Evolutionary conservation across 2,113 vertebrate genomes (phyloP).

Genomic region (Varanus komodoensis): DNA sequence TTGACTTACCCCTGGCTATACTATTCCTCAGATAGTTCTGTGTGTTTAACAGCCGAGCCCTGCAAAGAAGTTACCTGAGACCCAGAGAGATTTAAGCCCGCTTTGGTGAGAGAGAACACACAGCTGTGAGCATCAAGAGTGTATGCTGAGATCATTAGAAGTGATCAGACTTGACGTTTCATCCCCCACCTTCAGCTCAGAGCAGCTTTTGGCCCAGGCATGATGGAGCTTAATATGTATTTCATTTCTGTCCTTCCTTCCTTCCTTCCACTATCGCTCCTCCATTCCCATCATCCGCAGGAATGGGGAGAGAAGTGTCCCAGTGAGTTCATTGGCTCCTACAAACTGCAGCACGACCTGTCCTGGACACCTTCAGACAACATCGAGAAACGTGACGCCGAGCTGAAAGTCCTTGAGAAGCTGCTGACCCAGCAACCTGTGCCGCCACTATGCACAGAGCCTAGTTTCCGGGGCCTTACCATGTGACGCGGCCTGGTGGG

Average conservation of each 20-base stretch:
- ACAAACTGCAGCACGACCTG: constrained; percentile 94
- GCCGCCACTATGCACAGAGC: constrained; percentile 74
- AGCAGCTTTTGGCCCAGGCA: too few species aligned
- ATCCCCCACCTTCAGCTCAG: too few species aligned
- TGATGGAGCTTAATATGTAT: accelerated
- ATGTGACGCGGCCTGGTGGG: constrained; percentile 58
- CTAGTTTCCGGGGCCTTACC: constrained; percentile 84
- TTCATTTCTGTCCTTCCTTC: accelerated
- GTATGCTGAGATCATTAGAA: too few species aligned
- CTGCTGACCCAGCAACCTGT: constrained; percentile 84
- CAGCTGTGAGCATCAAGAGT: too few species aligned
- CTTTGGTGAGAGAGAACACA: too few species aligned
- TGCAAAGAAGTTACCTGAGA: too few species aligned
- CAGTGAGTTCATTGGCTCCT: constrained; percentile 89
- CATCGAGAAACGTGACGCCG: constrained; percentile 85
- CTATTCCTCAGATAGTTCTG: too few species aligned
- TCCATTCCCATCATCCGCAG: constrained; percentile 62
- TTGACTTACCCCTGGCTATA: too few species aligned
- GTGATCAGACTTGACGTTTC: too few species aligned
- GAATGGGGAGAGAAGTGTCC: constrained; percentile 93
- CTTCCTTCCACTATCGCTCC: neutral
- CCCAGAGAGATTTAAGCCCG: too few species aligned
- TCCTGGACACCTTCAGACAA: constrained; percentile 92
- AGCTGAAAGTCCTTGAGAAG: constrained; percentile 86
- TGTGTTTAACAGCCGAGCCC: too few species aligned